Base-by-base conservation (phyloP, 2,797 vertebrate species). In the Lemur catta region DNA sequence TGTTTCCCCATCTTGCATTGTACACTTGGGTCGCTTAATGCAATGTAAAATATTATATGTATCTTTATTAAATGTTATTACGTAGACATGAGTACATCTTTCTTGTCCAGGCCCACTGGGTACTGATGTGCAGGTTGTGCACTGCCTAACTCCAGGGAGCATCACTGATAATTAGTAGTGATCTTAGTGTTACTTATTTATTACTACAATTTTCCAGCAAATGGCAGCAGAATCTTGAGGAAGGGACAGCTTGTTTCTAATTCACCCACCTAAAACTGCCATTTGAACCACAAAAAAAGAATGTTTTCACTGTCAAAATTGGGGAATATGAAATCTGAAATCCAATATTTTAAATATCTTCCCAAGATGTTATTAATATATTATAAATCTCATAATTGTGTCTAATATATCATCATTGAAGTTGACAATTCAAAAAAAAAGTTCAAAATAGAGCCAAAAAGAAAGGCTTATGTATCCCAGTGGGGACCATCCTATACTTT, bases 281-380 rank as follows among this genome's bases (percentile, higher is more conserved):
- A n/a, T 92, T 87, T 71, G 24, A 46, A 79, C 22, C 69, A 63
- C n/a, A 48, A 35, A 74, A 92, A 93, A 92, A 88, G 35, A 89
- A 57, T 82, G 13, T 18, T 63, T 87, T 48, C 28, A 7, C 30
- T 79, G 30, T 94, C 63, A 57, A 92, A 89, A 78, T 24, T 84
- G 22, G 61, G 55, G 55, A 74, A 52, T n/a, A 59, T 17, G 46
- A 72, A 93, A 87, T 76, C 24, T n/a, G 15, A 94, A 93, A 72
- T 91, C 2, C 15, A 91, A 1, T 76, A 93, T 78, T 82, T 94
- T 86, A 78, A 93, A 67, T 61, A 81, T 76, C 55, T 94, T 65
- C 71, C 38, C 38, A 50, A 65, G 17, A 93, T 72, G 15, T 50
- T 71, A 57, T 57, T 57, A 26, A 57, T 57, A 69, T 82, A 48